Evolutionary conservation across 2,888 invertebrate species (phyloP).

Genomic region (Nysson spinosus): DNA sequence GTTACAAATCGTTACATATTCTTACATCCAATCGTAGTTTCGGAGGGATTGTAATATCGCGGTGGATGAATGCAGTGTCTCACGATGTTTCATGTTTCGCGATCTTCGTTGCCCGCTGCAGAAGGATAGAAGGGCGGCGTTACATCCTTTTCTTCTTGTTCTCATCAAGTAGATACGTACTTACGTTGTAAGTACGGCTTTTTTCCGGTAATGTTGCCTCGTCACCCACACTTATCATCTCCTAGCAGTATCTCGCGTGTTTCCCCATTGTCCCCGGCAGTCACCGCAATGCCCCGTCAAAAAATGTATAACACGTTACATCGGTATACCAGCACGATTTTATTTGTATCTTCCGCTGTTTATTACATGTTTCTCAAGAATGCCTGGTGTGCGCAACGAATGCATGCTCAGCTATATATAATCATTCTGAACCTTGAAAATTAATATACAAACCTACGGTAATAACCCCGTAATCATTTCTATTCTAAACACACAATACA

Average conservation of each 20-base stretch:
- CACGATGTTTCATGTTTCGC: constrained; percentile 31
- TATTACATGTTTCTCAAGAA: constrained; percentile 45
- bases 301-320: constrained; percentile 52
- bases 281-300: constrained; percentile 31
- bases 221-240: constrained; percentile 57
- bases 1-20: no score
- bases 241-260: constrained; percentile 24
- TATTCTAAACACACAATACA: no score
- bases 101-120: constrained; percentile 35
- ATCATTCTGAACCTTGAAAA: no score
- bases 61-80: constrained; percentile 20
- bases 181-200: constrained; percentile 42
- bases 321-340: constrained; percentile 49
- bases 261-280: constrained; percentile 36
- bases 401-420: constrained; percentile 12
- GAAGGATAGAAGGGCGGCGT: constrained; percentile 43
- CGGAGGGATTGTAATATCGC: constrained; percentile 25
- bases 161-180: constrained; percentile 54
- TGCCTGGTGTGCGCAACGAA: constrained; percentile 35
- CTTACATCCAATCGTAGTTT: no score
- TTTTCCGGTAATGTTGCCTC: constrained; percentile 51
- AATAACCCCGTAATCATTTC: no score
- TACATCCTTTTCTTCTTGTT: constrained; percentile 55
- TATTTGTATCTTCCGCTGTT: constrained; percentile 49
- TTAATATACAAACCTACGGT: no score